Evolutionary conservation across 2,797 vertebrate species (phyloP), one percentile per base, ranked within the genome.

Genomic region (Peromyscus attwateri): DNA sequence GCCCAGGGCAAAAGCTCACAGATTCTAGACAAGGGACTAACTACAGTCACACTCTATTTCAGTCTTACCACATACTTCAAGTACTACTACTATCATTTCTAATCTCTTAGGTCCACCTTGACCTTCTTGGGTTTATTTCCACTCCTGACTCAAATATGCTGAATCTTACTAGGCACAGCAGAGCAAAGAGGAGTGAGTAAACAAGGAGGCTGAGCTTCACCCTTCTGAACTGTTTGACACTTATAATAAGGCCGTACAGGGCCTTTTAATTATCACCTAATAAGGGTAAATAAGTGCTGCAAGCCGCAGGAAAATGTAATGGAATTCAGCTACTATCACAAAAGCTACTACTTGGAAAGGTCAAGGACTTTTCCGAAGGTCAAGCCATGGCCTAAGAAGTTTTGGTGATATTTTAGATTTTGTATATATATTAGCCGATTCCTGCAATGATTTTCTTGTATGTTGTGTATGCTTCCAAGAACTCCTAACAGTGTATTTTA

Each of bases 61-160:
- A 76, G 81, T 64, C 75, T 89, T 73, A 80, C 62, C 75, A 71
- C 19, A 27, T 64, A 85, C 77, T 71, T 52, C 46, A 85, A 93
- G 68, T 76, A 79, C n/a, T 12, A 17, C 76, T 75, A 55, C 11
- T 57, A 37, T 40, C 80, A 76, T 57, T 91, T 87, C 40, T 79
- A 91, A 71, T 13, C 46, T 75, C 73, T 37, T 80, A 16, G 49
- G 49, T 29, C 52, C n/a, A 83, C 40, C 88, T 40, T 40, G 27
- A 95, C 68, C 40, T 92, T 90, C 70, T 64, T 62, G n/a, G 10
- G 75, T 93, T 96, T 92, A 60, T 79, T 94, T 94, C 92, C 75
- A 75, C 40, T 85, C 13, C 73, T 89, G 66, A 80, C 43, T 84
- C 81, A 57, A 81, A 70, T 37, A 37, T 81, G 25, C 13, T 84